These are phyloP conservation scores for Tachina lurida DNA, from an alignment of 2,888 invertebrate species.

Conservation along the genomic window DNA sequence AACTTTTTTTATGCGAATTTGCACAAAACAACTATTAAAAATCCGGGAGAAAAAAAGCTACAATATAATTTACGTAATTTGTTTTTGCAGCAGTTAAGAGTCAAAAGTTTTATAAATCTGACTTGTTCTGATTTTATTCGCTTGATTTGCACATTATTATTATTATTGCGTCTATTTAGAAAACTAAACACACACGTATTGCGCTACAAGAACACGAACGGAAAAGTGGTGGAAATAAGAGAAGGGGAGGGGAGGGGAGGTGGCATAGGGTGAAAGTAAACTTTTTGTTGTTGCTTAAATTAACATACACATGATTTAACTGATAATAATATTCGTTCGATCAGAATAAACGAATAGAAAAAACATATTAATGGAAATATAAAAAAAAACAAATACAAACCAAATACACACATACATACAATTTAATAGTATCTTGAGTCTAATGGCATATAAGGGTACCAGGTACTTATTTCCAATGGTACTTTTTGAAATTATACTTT, in stretches of 20 bases:
- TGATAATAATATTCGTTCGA: conserved; percentile 58
- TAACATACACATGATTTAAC: conserved; percentile 66
- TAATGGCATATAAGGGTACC: too few relatives aligned
- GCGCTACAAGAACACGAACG: not conserved
- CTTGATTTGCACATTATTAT: conserved; percentile 67
- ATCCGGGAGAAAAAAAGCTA: conserved; percentile 48
- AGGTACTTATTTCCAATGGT: too few relatives aligned
- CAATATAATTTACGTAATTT: conserved; percentile 71
- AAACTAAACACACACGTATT: not conserved
- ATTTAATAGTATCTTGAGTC: too few relatives aligned
- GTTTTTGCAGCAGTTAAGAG: conserved; percentile 71
- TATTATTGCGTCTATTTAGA: conserved; percentile 67
- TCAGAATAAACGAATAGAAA: conserved; percentile 26
- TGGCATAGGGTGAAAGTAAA: conserved; percentile 15
- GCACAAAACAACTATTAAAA: conserved; percentile 67
- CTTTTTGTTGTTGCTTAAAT: conserved; percentile 54
- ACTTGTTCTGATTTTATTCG: conserved; percentile 69
- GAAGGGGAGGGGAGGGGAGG: not conserved
- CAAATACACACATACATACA: not conserved
- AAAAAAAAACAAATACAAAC: too few relatives aligned
- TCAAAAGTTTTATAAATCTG: conserved; percentile 66
- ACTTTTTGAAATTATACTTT: too few relatives aligned
- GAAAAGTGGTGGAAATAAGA: not conserved
- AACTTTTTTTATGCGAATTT: conserved; percentile 63
- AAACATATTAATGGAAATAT: not conserved